Conservation (phyloP, 1,140 invertebrate genomes). For the Ruditapes philippinarum region DNA sequence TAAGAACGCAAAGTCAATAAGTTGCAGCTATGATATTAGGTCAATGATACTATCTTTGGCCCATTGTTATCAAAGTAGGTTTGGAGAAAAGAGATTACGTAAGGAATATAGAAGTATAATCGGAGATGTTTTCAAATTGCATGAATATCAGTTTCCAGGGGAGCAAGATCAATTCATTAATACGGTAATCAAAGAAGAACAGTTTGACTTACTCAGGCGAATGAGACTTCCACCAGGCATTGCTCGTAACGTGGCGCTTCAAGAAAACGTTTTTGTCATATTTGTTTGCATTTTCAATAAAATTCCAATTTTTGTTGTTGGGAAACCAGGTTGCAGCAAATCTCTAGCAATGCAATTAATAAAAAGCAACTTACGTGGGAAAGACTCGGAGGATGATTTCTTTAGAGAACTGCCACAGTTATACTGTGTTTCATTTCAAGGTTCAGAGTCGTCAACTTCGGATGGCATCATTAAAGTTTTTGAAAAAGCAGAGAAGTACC, state of each 20-base stretch:
- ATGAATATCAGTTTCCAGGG: not conserved
- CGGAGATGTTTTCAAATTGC: slow-evolving; percentile 35
- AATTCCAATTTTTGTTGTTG: slow-evolving; percentile 81
- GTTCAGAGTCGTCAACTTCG: slow-evolving; percentile 76
- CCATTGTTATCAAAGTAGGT: slow-evolving; percentile 70
- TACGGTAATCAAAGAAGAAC: slow-evolving; percentile 56
- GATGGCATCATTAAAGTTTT: slow-evolving; percentile 76
- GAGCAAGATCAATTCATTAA: slow-evolving; percentile 5
- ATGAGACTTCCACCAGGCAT: slow-evolving; percentile 65
- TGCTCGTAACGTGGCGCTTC: slow-evolving; percentile 76
- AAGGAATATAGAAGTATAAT: slow-evolving; percentile 56
- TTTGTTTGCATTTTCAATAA: slow-evolving; percentile 78
- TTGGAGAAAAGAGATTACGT: slow-evolving; percentile 60
- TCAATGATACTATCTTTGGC: slow-evolving; percentile 41
- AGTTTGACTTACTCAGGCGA: slow-evolving; percentile 57
- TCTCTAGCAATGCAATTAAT: slow-evolving; percentile 81
- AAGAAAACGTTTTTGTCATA: slow-evolving; percentile 83
- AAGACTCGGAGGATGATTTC: slow-evolving; percentile 69
- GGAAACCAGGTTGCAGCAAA: slow-evolving; percentile 83
- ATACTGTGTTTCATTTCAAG: slow-evolving; percentile 76
- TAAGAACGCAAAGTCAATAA: not conserved
- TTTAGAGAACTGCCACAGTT: slow-evolving; percentile 78
- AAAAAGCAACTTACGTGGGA: slow-evolving; percentile 76
- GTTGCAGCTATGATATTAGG: not conserved
- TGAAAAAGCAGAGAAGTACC: slow-evolving; percentile 72